Evolutionary conservation across 2,113 vertebrate species (phyloP).

Genomic region (Collichthys lucidus): DNA sequence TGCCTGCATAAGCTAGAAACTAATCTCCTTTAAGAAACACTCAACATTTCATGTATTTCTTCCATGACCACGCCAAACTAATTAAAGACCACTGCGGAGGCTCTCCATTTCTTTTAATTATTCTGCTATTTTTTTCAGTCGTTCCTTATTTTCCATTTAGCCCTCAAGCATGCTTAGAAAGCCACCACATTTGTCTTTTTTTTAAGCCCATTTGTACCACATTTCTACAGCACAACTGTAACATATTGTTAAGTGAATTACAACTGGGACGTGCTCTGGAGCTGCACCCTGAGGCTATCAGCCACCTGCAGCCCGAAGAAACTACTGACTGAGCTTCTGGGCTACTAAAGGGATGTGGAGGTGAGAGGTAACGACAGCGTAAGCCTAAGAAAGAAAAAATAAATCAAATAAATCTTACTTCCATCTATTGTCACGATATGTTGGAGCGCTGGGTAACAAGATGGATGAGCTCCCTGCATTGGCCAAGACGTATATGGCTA

Average conservation of each 20-base stretch:
- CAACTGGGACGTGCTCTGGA: slow-evolving; percentile 7
- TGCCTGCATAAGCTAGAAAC: slow-evolving; percentile 10
- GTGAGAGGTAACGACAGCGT: slow-evolving; percentile 41
- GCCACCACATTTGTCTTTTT: slow-evolving; percentile 3
- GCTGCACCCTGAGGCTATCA: slow-evolving; percentile 20
- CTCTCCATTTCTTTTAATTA: slow-evolving; percentile 35
- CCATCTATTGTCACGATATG: slow-evolving; percentile 49
- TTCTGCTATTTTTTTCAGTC: slow-evolving; percentile 18
- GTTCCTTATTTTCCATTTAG: slow-evolving; percentile 19
- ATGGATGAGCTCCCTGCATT: slow-evolving; percentile 72
- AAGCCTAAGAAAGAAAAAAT: slow-evolving; percentile 16
- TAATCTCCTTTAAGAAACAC: slow-evolving; percentile 40
- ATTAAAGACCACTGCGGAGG: slow-evolving; percentile 27
- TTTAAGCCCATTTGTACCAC: not conserved
- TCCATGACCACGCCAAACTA: slow-evolving; percentile 15
- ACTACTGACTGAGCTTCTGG: slow-evolving; percentile 23
- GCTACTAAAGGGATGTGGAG: slow-evolving; percentile 15
- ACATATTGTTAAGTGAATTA: not conserved
- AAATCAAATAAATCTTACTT: slow-evolving; percentile 29
- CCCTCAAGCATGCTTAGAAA: slow-evolving; percentile 10
- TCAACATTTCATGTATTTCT: slow-evolving; percentile 32
- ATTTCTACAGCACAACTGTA: not conserved
- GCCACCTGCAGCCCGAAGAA: slow-evolving; percentile 18
- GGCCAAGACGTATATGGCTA: slow-evolving; percentile 44
- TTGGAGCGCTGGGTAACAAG: slow-evolving; percentile 59